These are phyloP conservation scores for Drosophila siamana DNA, from an alignment of 2,888 invertebrate genomes.

Conservation along the genomic window DNA sequence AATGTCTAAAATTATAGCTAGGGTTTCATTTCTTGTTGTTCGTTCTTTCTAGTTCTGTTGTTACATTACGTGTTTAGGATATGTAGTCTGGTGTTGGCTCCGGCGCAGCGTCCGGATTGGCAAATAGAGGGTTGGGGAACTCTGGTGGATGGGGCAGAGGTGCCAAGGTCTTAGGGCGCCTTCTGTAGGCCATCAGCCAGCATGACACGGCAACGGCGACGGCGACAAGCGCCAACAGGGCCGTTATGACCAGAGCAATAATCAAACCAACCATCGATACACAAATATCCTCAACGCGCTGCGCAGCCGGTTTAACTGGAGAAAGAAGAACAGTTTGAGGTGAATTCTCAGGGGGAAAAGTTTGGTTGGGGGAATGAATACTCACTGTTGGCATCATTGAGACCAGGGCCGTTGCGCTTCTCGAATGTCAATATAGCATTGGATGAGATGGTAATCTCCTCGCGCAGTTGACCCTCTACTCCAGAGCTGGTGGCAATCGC, in stretches of 20 bases:
- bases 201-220: slow-evolving; percentile 97
- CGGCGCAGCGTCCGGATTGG: slow-evolving; percentile 92
- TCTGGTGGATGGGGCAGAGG: slow-evolving; percentile 97
- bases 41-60: slow-evolving; percentile 36
- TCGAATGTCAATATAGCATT: slow-evolving; percentile 96
- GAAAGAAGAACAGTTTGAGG: not conserved
- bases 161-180: slow-evolving; percentile 94
- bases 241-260: slow-evolving; percentile 96
- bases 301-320: slow-evolving; percentile 85
- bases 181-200: slow-evolving; percentile 97
- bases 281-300: slow-evolving; percentile 93
- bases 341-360: not conserved
- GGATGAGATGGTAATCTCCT: slow-evolving; percentile 96
- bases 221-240: slow-evolving; percentile 95
- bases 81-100: slow-evolving; percentile 94
- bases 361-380: slow-evolving; percentile 17
- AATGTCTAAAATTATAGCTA: slow-evolving; percentile 69
- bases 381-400: slow-evolving; percentile 92
- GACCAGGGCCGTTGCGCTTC: slow-evolving; percentile 91
- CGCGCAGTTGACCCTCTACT: slow-evolving; percentile 92
- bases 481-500: slow-evolving; percentile 87
- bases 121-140: slow-evolving; percentile 97
- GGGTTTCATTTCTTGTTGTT: slow-evolving; percentile 36
- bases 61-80: slow-evolving; percentile 84
- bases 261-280: slow-evolving; percentile 97